Evolutionary conservation across 2,113 vertebrate genomes (phyloP).

Genomic region (Lepus timidus): DNA sequence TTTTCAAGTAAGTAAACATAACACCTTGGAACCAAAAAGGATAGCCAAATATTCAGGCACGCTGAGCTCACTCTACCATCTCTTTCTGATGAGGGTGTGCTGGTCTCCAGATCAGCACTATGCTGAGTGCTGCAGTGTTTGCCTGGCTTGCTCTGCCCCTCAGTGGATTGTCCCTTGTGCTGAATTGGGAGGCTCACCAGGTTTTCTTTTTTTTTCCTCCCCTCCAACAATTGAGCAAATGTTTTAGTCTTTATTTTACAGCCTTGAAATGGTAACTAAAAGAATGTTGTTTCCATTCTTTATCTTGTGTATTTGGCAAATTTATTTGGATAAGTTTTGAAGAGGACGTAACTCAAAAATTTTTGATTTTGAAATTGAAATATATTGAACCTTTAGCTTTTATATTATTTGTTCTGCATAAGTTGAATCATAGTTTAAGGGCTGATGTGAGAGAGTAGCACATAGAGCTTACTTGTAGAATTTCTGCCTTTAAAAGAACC

Average conservation of each 20-base stretch:
- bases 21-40: not conserved
- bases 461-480: constrained; percentile 14
- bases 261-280: not conserved
- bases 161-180: fast-evolving
- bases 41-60: not conserved
- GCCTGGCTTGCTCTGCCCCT: not conserved
- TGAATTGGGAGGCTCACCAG: fast-evolving
- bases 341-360: constrained; percentile 20
- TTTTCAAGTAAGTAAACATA: not conserved
- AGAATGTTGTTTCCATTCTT: not conserved
- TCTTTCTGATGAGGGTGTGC: no score
- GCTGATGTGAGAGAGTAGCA: not conserved
- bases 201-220: no score
- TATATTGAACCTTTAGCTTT: constrained; percentile 38
- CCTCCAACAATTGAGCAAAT: not conserved
- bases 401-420: not conserved
- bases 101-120: fast-evolving
- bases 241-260: not conserved
- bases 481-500: not conserved
- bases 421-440: constrained; percentile 39
- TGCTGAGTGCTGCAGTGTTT: not conserved
- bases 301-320: constrained; percentile 10
- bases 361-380: not conserved
- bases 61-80: not conserved
- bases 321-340: constrained; percentile 47